Percentiles rank a stretch among this genome's conserved stretches.
Conservation (phyloP, 1,140 invertebrate genomes). For the Bombus superbus region DNA sequence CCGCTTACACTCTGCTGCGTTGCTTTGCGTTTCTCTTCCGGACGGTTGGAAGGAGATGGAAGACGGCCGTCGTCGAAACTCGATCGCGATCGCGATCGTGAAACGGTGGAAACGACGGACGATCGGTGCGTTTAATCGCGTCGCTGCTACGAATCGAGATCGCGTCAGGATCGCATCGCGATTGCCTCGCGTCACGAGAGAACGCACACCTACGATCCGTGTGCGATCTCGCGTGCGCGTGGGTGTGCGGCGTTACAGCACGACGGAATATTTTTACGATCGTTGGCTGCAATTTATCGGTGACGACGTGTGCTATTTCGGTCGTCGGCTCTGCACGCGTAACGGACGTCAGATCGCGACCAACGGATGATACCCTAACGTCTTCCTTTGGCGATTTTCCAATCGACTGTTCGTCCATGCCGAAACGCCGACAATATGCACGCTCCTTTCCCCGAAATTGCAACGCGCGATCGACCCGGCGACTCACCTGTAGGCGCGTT, state of each 20-base stretch:
- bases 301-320: slow-evolving; percentile 65
- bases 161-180: slow-evolving; percentile 41
- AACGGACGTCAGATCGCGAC: slow-evolving; percentile 21
- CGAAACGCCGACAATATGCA: neutral
- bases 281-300: slow-evolving; percentile 63
- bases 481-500: slow-evolving; percentile 71
- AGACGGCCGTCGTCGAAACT: too few relatives aligned
- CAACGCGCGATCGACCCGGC: slow-evolving; percentile 22
- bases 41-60: too few relatives aligned
- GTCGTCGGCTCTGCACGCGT: neutral
- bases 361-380: slow-evolving; percentile 9
- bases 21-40: too few relatives aligned
- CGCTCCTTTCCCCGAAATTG: slow-evolving; percentile 7
- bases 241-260: slow-evolving; percentile 35
- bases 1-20: too few relatives aligned
- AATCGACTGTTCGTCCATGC: too few relatives aligned
- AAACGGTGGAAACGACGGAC: neutral
- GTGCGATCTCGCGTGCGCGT: neutral
- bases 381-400: neutral
- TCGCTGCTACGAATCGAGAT: slow-evolving; percentile 25
- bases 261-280: slow-evolving; percentile 69
- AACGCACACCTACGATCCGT: slow-evolving; percentile 32
- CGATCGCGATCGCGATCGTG: neutral
- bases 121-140: slow-evolving; percentile 46
- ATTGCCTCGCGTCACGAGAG: slow-evolving; percentile 53